Evolutionary conservation across 2,888 invertebrate species (phyloP), one percentile per base, ranked within the genome.

Genomic region (Luperina testacea): DNA sequence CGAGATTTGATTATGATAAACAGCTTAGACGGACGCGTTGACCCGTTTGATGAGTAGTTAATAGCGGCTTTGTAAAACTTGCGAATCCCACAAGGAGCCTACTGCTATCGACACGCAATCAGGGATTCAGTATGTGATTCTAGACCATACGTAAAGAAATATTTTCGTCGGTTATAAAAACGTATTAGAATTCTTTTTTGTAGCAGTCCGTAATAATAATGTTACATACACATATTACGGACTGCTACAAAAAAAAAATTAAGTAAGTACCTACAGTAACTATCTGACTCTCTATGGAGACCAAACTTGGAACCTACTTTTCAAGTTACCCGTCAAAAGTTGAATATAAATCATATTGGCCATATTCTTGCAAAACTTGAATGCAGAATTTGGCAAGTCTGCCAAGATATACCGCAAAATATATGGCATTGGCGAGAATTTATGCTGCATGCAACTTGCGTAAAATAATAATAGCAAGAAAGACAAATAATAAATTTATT

Each of bases 321-420:
- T 45, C 7, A 59, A 42, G 17, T 38, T 24, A 1, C 11, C 15
- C 11, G n/a, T 64, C 32, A 59, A 73, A 81, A 32, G 63, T 63
- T 57, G 53, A 77, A 82, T 61, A 82, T 82, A 82, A 82, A 82
- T 78, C 82, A 72, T 65, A 59, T 48, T 38, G 42, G 27, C 38
- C 38, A 73, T 65, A 74, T 82, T 71, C 53, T 82, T 32, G 59
- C 38, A 32, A 73, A 77, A 82, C 38, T 82, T 72, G 53, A 77
- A 82, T 73, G 51, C 38, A 68, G 61, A 45, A 68, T 82, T 82
- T 82, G 83, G 78, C 74, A 68, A 74, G 48, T 68, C 67, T 59
- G 77, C 71, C 74, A 82, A 68, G 51, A 74, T 74, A 48, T 72
- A 78, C 67, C 20, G 48, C 38, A 75, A 59, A 75, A 78, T 82